These are phyloP conservation scores for Clarias batrachus DNA, from an alignment of 2,113 vertebrate genomes.

Conservation along the genomic window DNA sequence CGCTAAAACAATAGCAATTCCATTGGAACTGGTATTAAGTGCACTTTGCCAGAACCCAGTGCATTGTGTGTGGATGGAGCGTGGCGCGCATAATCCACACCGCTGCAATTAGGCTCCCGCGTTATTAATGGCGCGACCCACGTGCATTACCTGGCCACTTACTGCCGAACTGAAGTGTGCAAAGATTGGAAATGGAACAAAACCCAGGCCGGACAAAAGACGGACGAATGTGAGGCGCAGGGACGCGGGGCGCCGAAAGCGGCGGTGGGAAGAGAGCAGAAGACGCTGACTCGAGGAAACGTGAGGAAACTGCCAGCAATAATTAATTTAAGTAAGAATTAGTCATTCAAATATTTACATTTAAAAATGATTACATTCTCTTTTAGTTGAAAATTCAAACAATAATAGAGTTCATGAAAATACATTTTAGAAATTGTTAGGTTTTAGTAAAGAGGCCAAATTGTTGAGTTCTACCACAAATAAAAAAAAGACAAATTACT, in stretches of 20 bases:
- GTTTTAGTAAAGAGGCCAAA: no score
- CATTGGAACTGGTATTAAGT: slow-evolving; percentile 49
- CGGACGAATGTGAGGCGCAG: neutral
- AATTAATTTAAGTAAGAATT: neutral
- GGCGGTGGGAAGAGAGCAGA: neutral
- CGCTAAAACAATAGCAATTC: slow-evolving; percentile 61
- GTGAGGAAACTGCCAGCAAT: neutral
- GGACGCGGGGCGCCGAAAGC: neutral
- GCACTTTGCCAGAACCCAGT: slow-evolving; percentile 57
- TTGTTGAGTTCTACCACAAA: no score
- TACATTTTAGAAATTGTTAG: no score
- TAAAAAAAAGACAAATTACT: no score
- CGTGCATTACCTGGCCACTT: slow-evolving; percentile 36
- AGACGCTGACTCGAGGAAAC: neutral
- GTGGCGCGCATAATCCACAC: slow-evolving; percentile 45
- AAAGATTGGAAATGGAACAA: slow-evolving; percentile 40
- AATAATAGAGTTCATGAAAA: no score
- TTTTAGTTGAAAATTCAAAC: no score
- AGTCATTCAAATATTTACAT: neutral
- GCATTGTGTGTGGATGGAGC: slow-evolving; percentile 60
- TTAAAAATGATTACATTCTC: no score
- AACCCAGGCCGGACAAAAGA: neutral
- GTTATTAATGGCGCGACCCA: slow-evolving; percentile 59
- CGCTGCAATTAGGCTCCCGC: slow-evolving; percentile 61
- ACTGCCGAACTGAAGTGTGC: slow-evolving; percentile 47